Conservation (phyloP, 1,140 invertebrate genomes). For the Euschistus heros region DNA sequence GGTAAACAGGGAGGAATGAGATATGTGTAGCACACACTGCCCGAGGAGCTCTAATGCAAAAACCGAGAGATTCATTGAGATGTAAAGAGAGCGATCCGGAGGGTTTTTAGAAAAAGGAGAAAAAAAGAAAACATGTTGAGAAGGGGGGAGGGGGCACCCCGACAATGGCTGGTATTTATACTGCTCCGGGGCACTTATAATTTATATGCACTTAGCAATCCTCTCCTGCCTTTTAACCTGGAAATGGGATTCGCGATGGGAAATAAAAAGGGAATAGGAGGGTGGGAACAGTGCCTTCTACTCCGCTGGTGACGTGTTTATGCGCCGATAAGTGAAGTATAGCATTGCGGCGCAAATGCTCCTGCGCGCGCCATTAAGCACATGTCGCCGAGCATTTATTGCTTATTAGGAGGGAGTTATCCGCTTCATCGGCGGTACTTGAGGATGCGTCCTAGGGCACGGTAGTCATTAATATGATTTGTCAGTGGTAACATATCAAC, state of each 20-base stretch:
- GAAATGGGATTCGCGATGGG: neutral
- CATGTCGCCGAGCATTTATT: too few species aligned
- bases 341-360: too few species aligned
- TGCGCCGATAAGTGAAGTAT: too few species aligned
- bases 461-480: too few species aligned
- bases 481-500: too few species aligned
- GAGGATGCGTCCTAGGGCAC: too few species aligned
- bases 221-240: conserved; percentile 13
- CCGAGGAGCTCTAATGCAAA: neutral
- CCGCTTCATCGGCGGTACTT: too few species aligned
- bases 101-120: neutral
- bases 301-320: too few species aligned
- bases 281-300: neutral
- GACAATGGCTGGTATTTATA: conserved; percentile 12
- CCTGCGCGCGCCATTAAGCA: too few species aligned
- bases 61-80: conserved; percentile 14
- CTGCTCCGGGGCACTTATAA: conserved; percentile 10
- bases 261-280: neutral
- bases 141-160: neutral
- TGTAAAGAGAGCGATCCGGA: conserved; percentile 1
- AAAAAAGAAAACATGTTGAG: neutral
- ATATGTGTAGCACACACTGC: too few species aligned
- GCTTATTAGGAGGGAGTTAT: too few species aligned
- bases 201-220: conserved; percentile 15
- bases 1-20: too few species aligned